Base-by-base conservation (phyloP, 2,888 invertebrate species). In the Ypsolopha scabrella region DNA sequence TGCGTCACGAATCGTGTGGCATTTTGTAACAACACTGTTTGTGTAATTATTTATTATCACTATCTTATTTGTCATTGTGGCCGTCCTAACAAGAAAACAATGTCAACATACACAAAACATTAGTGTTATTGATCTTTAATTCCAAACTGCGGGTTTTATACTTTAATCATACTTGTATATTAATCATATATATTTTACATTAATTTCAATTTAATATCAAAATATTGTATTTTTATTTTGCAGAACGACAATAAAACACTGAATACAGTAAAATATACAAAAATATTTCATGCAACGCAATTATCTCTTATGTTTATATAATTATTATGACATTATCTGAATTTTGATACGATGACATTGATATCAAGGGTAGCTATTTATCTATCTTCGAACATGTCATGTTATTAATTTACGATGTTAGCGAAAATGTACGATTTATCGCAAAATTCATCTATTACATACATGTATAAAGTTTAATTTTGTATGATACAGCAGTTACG, bases 351-450 rank as follows among this genome's bases (percentile, higher is more conserved):
- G 13, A n/a, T 35, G 45, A 45, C 44, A 49, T 39, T 54, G 46
- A 50, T 44, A 51, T 34, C 41, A 53, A 48, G 48, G 48, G 41
- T 43, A 11, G 11, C 36, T 24, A 36, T 39, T 41, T 41, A 43
- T 34, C 41, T 43, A 50, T 41, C 47, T 36, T 39, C 49, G 39
- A 44, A 41, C 37, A n/a, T n/a, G 53, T 41, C 13, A 34, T 34
- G 8, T n/a, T n/a, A n/a, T n/a, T n/a, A n/a, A n/a, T n/a, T n/a
- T n/a, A n/a, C n/a, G n/a, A n/a, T n/a, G n/a, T n/a, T n/a, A n/a
- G n/a, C n/a, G n/a, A n/a, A n/a, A n/a, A n/a, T n/a, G n/a, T n/a
- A n/a, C n/a, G n/a, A n/a, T n/a, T n/a, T n/a, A n/a, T n/a, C n/a
- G n/a, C n/a, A n/a, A n/a, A n/a, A n/a, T n/a, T n/a, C n/a, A n/a